phyloP scores from a whole-genome alignment of 2,113 vertebrate genomes.

The Heterochromis multidens region DNA sequence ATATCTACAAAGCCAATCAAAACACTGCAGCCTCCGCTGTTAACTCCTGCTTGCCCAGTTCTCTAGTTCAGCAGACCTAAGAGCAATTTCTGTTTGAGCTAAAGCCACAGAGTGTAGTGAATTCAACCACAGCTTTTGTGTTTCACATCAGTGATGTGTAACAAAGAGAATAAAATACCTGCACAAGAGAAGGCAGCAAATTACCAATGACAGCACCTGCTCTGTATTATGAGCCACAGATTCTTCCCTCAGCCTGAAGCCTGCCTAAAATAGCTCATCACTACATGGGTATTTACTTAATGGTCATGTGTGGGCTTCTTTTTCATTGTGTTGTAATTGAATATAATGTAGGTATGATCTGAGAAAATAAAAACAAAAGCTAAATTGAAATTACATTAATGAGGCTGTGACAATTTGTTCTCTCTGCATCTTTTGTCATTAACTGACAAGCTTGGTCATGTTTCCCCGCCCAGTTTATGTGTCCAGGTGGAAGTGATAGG shows the following conservation, averaged over 20 bases:
- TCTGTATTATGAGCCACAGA: background rate
- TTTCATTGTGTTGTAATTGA: conserved; percentile 5
- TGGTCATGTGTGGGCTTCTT: conserved; percentile 25
- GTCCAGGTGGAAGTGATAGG: background rate
- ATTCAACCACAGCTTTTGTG: background rate
- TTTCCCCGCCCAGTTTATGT: background rate
- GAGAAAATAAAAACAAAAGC: background rate
- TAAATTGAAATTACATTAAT: background rate
- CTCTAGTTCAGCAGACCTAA: background rate
- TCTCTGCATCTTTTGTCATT: background rate
- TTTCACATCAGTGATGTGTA: conserved; percentile 8
- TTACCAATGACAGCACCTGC: conserved; percentile 48
- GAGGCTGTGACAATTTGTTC: background rate
- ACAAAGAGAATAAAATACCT: conserved; percentile 25
- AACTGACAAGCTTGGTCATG: background rate
- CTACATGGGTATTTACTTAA: conserved; percentile 34
- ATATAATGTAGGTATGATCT: background rate
- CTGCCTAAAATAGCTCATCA: conserved; percentile 8
- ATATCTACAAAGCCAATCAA: conserved; percentile 79
- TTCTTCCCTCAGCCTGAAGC: background rate
- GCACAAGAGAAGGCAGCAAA: conserved; percentile 16
- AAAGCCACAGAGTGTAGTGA: background rate
- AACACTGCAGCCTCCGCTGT: conserved; percentile 60
- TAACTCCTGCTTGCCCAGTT: conserved; percentile 65
- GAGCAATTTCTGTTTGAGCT: conserved; percentile 13